Percentiles rank a stretch among this genome's conserved stretches.
Conservation (phyloP, 2,113 vertebrate genomes). For the Malurus alboscapulatus region DNA sequence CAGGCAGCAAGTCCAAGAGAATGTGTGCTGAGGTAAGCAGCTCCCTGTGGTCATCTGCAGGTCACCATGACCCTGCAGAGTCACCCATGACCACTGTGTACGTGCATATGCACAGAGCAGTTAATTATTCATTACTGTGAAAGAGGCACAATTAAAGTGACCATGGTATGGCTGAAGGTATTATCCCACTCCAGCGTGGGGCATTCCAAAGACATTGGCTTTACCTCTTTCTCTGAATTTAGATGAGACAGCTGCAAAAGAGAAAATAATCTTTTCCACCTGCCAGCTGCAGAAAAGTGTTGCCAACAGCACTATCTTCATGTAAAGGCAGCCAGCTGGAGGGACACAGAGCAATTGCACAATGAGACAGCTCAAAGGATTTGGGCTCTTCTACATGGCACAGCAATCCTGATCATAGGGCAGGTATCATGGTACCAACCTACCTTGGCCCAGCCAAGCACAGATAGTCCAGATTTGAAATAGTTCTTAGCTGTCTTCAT, state of each 20-base stretch:
- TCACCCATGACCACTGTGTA: neutral
- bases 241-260: neutral
- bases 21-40: slow-evolving; percentile 31
- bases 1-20: neutral
- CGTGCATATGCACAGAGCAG: neutral
- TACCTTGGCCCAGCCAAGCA: neutral
- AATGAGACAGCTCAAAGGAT: neutral
- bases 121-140: slow-evolving; percentile 50
- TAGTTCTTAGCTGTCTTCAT: neutral
- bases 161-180: neutral
- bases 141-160: neutral
- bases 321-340: neutral
- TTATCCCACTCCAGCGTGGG: fast-evolving
- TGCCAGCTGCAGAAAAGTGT: neutral
- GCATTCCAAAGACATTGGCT: neutral
- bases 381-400: neutral
- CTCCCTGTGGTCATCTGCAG: neutral
- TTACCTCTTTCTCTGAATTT: neutral
- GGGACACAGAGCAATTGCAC: neutral
- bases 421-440: neutral
- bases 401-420: neutral
- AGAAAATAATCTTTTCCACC: neutral
- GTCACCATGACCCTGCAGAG: slow-evolving; percentile 45
- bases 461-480: neutral
- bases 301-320: neutral